Percentiles rank a stretch among this genome's conserved stretches.
Conservation (phyloP, 2,888 invertebrate genomes). For the Macaria notata region DNA sequence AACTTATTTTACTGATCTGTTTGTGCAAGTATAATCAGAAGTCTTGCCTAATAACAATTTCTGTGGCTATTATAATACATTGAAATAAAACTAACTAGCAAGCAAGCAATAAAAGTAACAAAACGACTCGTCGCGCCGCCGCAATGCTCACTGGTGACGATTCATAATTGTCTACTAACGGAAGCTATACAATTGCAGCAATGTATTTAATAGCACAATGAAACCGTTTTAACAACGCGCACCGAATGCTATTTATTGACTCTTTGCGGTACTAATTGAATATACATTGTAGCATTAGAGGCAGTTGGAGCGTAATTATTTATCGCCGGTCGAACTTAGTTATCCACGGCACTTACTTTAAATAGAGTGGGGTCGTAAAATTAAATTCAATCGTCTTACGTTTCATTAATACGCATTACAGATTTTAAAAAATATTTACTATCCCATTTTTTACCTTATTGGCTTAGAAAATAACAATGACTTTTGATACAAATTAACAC, state of each 20-base stretch:
- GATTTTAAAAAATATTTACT: too few relatives aligned
- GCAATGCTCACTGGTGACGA: constrained; percentile 21
- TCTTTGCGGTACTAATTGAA: constrained; percentile 44
- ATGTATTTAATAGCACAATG: constrained; percentile 58
- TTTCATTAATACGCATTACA: too few relatives aligned
- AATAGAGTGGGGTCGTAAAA: too few relatives aligned
- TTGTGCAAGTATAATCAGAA: too few relatives aligned
- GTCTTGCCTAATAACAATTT: too few relatives aligned
- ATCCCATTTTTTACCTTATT: too few relatives aligned
- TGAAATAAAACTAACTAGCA: neutral
- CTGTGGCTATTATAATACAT: neutral
- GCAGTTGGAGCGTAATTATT: neutral
- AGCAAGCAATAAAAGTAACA: constrained; percentile 10
- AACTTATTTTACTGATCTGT: too few relatives aligned
- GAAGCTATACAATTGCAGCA: constrained; percentile 56
- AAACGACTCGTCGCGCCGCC: constrained; percentile 19
- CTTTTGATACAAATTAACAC: too few relatives aligned
- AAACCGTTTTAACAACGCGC: constrained; percentile 52
- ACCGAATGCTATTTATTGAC: constrained; percentile 53
- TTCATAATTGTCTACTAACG: constrained; percentile 45
- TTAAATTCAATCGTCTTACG: too few relatives aligned
- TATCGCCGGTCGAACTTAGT: neutral
- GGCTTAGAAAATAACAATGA: too few relatives aligned
- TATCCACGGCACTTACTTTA: neutral
- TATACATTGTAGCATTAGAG: constrained; percentile 32